Conservation (phyloP, 2,113 vertebrate species). For the Ia io region DNA sequence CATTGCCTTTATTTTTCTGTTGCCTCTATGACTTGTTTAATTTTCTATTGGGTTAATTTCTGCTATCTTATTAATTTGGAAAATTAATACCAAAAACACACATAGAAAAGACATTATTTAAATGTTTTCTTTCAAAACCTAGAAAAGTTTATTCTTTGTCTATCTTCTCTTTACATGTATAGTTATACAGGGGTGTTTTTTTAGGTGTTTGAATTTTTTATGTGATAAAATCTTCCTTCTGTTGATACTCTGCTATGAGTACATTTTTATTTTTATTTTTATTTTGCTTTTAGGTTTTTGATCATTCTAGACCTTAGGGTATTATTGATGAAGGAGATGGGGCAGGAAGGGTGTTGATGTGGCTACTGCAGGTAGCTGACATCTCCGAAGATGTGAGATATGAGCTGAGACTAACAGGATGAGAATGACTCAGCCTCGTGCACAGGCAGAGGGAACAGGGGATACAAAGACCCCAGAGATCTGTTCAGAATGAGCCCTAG, state of each 20-base stretch:
- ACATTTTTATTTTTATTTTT: neutral
- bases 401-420: neutral
- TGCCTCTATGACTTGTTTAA: neutral
- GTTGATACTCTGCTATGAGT: neutral
- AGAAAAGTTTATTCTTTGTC: neutral
- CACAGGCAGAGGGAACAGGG: neutral
- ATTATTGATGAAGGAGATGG: neutral
- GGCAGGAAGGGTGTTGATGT: neutral
- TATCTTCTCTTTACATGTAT: neutral
- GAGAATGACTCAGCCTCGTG: neutral
- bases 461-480: neutral
- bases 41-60: neutral
- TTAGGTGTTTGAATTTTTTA: neutral
- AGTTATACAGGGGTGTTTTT: neutral
- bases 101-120: neutral
- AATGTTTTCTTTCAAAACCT: neutral
- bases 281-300: neutral
- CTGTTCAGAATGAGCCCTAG: neutral
- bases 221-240: neutral
- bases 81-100: neutral
- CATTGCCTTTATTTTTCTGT: neutral
- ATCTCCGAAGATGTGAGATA: neutral
- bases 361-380: neutral
- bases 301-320: neutral
- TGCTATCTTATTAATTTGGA: neutral